phyloP scores from a whole-genome alignment of 2,888 invertebrate genomes.

The Agapostemon virescens region DNA sequence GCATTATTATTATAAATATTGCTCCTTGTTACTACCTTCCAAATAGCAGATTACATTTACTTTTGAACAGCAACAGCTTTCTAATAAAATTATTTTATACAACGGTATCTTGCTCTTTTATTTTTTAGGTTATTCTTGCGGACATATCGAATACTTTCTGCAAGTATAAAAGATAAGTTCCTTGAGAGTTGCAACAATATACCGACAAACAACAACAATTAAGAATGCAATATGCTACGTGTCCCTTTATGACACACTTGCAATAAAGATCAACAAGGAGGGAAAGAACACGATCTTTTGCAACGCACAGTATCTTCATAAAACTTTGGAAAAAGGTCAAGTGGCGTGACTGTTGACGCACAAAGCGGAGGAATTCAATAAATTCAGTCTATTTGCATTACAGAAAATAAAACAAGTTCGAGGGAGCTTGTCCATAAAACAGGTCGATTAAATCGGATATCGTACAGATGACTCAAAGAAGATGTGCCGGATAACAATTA shows the following conservation, averaged over 20 bases:
- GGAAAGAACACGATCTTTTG: background rate
- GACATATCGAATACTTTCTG: background rate
- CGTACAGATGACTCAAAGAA: background rate
- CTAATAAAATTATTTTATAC: background rate
- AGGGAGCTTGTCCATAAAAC: background rate
- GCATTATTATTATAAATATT: too few species aligned
- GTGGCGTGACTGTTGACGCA: background rate
- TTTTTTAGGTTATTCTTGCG: background rate
- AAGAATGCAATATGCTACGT: background rate
- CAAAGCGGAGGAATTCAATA: constrained; percentile 29
- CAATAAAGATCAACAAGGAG: background rate
- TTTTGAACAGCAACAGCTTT: background rate
- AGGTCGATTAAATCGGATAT: constrained; percentile 25
- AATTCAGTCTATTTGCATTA: background rate
- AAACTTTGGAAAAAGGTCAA: background rate
- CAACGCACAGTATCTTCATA: background rate
- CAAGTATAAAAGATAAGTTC: background rate
- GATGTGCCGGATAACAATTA: constrained; percentile 19
- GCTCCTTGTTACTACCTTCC: background rate
- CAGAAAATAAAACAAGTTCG: background rate
- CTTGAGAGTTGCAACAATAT: background rate
- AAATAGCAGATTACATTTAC: background rate
- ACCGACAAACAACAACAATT: background rate
- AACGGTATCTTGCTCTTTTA: background rate
- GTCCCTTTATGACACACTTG: background rate